Conservation (phyloP, 1,140 invertebrate species). For the Sipha flava region DNA sequence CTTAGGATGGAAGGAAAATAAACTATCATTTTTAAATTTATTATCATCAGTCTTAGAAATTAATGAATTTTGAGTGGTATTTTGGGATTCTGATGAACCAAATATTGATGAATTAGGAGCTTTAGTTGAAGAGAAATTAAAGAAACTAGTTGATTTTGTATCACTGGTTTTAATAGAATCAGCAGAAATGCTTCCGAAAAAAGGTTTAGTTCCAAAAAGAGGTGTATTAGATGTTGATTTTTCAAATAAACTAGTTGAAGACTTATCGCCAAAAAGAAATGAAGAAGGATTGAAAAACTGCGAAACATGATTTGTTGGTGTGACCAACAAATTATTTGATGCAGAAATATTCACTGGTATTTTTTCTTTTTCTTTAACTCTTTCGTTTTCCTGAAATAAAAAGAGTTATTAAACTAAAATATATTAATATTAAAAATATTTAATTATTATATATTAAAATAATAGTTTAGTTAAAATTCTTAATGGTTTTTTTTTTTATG, state of each 20-base stretch:
- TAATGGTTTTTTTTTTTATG: too few relatives aligned
- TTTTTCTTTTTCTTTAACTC: not conserved
- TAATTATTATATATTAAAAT: too few relatives aligned
- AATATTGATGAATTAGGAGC: not conserved
- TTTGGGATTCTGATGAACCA: not conserved
- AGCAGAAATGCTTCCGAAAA: not conserved
- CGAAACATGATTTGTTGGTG: not conserved
- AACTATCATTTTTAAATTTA: not conserved
- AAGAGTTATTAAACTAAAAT: not conserved
- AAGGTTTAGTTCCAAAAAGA: not conserved
- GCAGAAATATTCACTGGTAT: not conserved
- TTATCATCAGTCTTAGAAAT: slow-evolving; percentile 20
- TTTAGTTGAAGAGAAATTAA: not conserved
- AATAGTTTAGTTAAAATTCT: too few relatives aligned
- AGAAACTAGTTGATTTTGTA: not conserved
- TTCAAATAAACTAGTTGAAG: not conserved
- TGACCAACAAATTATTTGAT: not conserved
- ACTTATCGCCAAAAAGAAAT: slow-evolving; percentile 10
- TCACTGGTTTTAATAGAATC: not conserved
- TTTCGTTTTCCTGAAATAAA: slow-evolving; percentile 6
- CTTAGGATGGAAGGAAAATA: not conserved
- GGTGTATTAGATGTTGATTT: not conserved
- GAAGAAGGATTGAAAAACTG: not conserved
- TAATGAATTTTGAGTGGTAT: not conserved
- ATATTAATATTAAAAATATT: not conserved